Percentiles rank a stretch among this genome's conserved stretches.
Conservation (phyloP, 1,140 invertebrate species). For the Drosophila malerkotliana region DNA sequence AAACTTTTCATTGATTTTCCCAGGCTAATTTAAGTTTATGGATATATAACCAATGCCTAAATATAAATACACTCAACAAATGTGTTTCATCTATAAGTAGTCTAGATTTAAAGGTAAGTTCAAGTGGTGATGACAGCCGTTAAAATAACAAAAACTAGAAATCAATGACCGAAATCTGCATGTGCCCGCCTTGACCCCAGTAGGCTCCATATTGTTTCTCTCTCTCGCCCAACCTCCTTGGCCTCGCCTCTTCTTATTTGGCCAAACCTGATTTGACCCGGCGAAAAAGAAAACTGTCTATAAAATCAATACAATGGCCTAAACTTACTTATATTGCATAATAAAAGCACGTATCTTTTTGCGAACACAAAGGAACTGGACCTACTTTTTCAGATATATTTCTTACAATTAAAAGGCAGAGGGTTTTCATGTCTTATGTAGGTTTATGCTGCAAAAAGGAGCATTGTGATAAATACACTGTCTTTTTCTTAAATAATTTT, state of each 20-base stretch:
- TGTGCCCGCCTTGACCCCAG: conserved; percentile 52
- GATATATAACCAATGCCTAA: conserved; percentile 29
- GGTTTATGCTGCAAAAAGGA: too few species aligned
- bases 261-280: conserved; percentile 50
- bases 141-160: conserved; percentile 14
- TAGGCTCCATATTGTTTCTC: conserved; percentile 30
- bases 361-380: neutral
- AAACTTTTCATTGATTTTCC: conserved; percentile 63
- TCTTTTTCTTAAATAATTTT: too few species aligned
- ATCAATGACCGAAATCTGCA: conserved; percentile 48
- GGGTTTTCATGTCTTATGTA: too few species aligned
- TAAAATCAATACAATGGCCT: conserved; percentile 52
- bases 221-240: conserved; percentile 1
- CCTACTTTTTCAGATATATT: conserved; percentile 3
- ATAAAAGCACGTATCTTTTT: conserved; percentile 17
- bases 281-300: conserved; percentile 43
- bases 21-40: conserved; percentile 42
- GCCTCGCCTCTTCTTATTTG: conserved; percentile 8
- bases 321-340: conserved; percentile 43
- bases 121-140: neutral
- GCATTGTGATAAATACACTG: too few species aligned
- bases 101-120: conserved; percentile 40
- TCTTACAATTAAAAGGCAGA: too few species aligned
- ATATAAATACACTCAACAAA: conserved; percentile 41
- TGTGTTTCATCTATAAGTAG: conserved; percentile 53